These are phyloP conservation scores for Digitonthophagus gazella DNA, from an alignment of 2,888 invertebrate species.

Conservation along the genomic window DNA sequence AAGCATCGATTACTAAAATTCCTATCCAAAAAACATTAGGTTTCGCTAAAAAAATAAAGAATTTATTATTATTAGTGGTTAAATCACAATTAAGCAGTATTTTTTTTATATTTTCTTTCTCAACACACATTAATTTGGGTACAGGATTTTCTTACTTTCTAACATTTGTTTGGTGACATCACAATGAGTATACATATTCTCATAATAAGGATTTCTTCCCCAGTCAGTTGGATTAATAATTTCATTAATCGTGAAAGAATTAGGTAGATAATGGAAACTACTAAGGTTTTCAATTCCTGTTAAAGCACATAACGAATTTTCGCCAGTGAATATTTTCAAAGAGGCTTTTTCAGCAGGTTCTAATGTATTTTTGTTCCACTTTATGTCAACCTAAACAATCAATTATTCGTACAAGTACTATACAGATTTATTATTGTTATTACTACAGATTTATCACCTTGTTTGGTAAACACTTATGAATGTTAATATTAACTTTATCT, in stretches of 20 bases:
- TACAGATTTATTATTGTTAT: background rate
- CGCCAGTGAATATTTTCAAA: slow-evolving; percentile 54
- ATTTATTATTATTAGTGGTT: background rate
- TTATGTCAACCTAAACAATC: slow-evolving; percentile 43
- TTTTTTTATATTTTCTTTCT: background rate
- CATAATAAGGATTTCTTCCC: background rate
- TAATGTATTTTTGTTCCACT: slow-evolving; percentile 52
- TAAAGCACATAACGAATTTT: slow-evolving; percentile 59
- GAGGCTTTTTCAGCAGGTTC: slow-evolving; percentile 55
- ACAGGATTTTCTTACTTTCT: background rate
- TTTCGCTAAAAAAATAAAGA: background rate
- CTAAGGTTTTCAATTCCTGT: slow-evolving; percentile 60
- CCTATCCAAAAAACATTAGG: background rate
- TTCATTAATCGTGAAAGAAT: background rate
- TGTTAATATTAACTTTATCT: slow-evolving; percentile 54
- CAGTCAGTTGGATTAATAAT: slow-evolving; percentile 2
- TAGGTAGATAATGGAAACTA: slow-evolving; percentile 41
- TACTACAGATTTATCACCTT: slow-evolving; percentile 44
- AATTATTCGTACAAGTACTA: background rate
- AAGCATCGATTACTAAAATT: background rate
- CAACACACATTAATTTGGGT: too few species aligned
- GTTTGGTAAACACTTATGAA: slow-evolving; percentile 58
- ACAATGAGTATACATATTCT: background rate
- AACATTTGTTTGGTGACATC: background rate
- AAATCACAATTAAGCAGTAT: background rate